These are phyloP conservation scores for Mesocricetus auratus DNA, from an alignment of 2,113 vertebrate species.

Conservation along the genomic window DNA sequence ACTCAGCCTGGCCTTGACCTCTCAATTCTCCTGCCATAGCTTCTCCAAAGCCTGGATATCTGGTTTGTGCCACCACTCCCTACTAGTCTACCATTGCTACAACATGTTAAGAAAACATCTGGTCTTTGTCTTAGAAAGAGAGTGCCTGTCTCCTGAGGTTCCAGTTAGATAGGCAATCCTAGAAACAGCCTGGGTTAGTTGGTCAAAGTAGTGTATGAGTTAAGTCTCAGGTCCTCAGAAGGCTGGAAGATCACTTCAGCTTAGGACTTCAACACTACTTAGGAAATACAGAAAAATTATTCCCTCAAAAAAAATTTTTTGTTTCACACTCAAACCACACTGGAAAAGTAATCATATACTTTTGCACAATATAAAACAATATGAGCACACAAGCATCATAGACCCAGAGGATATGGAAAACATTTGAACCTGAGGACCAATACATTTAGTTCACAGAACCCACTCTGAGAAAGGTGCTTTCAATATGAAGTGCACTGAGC, in stretches of 20 bases:
- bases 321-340: not conserved
- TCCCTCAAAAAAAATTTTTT: not conserved
- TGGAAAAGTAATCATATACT: not conserved
- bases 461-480: not conserved
- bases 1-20: not conserved
- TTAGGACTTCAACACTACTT: not conserved
- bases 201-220: no score
- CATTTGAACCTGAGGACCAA: not conserved
- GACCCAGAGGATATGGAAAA: not conserved
- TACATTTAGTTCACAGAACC: not conserved
- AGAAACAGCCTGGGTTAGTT: not conserved
- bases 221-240: not conserved
- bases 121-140: not conserved
- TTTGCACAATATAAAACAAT: not conserved
- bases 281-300: not conserved
- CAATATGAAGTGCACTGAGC: not conserved
- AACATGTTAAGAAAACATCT: not conserved
- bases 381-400: not conserved
- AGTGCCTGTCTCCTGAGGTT: not conserved
- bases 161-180: not conserved
- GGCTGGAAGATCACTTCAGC: not conserved
- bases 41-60: not conserved
- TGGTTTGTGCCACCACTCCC: not conserved
- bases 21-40: not conserved
- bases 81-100: not conserved